These are phyloP conservation scores for Eublepharis macularius DNA, from an alignment of 2,113 vertebrate genomes.

Conservation along the genomic window DNA sequence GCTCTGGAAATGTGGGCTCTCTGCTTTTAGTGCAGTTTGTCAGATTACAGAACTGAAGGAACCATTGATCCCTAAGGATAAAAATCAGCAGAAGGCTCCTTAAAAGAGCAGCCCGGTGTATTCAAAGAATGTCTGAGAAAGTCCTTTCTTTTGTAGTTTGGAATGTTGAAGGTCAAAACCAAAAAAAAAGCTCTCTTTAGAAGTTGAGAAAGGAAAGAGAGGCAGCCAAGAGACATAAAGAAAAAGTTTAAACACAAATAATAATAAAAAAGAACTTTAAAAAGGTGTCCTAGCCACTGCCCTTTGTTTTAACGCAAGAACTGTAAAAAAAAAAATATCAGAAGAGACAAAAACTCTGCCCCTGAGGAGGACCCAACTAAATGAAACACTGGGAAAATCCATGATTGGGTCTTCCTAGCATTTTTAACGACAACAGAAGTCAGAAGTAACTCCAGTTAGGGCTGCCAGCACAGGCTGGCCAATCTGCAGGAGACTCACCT, in stretches of 20 bases:
- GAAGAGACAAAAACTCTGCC: background rate
- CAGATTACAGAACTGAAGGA: slow-evolving; percentile 68
- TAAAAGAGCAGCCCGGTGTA: slow-evolving; percentile 65
- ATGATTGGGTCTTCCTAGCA: too few species aligned
- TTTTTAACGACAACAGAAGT: too few species aligned
- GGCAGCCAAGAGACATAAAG: slow-evolving; percentile 24
- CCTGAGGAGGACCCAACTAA: background rate
- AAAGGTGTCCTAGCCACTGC: background rate
- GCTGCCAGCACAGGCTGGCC: too few species aligned
- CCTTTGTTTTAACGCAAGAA: slow-evolving; percentile 42
- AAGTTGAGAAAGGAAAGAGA: slow-evolving; percentile 23
- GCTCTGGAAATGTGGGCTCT: slow-evolving; percentile 42
- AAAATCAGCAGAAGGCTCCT: slow-evolving; percentile 68
- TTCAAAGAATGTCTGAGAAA: slow-evolving; percentile 63
- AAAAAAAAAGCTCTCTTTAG: slow-evolving; percentile 4
- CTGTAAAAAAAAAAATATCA: background rate
- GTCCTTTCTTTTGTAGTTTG: slow-evolving; percentile 65
- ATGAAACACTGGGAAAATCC: too few species aligned
- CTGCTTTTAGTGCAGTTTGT: slow-evolving; percentile 60
- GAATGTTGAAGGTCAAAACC: slow-evolving; percentile 65
- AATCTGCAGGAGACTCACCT: too few species aligned
- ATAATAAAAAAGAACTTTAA: slow-evolving; percentile 25
- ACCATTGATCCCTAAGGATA: slow-evolving; percentile 68
- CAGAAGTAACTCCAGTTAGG: too few species aligned
- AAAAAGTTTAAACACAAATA: slow-evolving; percentile 46